A percentile compares a stretch with the other conserved stretches of the same genome.
phyloP scores from a whole-genome alignment of 64 coral and sea anemone genomes.

The Pocillopora verrucosa region DNA sequence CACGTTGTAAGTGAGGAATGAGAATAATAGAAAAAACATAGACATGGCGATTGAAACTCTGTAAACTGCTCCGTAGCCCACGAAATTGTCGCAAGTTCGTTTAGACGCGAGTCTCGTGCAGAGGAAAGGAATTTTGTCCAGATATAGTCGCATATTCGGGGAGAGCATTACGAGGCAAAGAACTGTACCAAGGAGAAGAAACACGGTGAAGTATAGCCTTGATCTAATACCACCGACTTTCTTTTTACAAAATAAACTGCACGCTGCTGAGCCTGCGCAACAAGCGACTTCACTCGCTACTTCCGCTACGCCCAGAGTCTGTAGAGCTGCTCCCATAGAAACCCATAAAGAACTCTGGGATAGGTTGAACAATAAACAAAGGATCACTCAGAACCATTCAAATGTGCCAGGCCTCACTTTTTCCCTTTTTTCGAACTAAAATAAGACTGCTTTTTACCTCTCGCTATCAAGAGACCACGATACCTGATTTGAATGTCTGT shows the following conservation, averaged over 20 bases:
- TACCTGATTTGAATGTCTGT: too few relatives aligned
- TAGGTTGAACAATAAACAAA: constrained; percentile 41
- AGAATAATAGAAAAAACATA: constrained; percentile 69
- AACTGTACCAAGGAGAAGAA: constrained; percentile 66
- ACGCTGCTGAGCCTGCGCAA: constrained; percentile 94
- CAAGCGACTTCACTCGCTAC: constrained; percentile 95
- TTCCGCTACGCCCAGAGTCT: constrained; percentile 96
- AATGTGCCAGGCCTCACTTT: background rate
- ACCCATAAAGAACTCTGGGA: constrained; percentile 92
- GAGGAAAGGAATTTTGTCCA: constrained; percentile 88
- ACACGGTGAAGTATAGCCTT: constrained; percentile 70
- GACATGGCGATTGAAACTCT: constrained; percentile 79
- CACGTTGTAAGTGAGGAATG: constrained; percentile 72
- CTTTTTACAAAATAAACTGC: constrained; percentile 82
- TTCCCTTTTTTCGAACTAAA: background rate
- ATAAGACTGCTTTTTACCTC: too few relatives aligned
- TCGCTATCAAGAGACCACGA: too few relatives aligned
- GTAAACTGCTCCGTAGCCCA: constrained; percentile 95
- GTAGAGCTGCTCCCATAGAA: constrained; percentile 99
- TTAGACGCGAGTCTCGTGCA: constrained; percentile 75
- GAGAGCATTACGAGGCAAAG: constrained; percentile 79
- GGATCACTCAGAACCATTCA: constrained; percentile 41
- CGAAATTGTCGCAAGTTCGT: constrained; percentile 79
- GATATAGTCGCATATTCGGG: constrained; percentile 75
- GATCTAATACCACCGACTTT: constrained; percentile 72